Conservation (phyloP, 2,797 vertebrate species). For the Enteromius radiatus region DNA sequence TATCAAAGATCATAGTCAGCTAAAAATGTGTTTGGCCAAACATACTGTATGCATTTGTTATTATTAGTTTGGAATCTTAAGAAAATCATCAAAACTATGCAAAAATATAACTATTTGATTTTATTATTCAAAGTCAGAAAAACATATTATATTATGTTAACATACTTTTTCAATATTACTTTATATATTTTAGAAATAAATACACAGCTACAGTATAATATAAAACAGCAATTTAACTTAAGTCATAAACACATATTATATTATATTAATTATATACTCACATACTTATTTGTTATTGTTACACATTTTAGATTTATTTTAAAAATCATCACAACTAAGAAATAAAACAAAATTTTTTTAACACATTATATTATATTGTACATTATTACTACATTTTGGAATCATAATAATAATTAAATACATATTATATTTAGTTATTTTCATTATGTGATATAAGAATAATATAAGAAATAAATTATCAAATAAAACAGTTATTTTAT, state of each 20-base stretch:
- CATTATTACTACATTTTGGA: neutral
- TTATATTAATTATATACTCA: neutral
- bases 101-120: neutral
- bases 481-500: neutral
- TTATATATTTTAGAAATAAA: neutral
- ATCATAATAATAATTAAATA: neutral
- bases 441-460: neutral
- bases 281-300: neutral
- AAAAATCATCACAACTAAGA: neutral
- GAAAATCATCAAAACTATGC: neutral
- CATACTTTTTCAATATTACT: neutral
- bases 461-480: neutral
- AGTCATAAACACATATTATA: neutral
- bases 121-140: too few relatives aligned
- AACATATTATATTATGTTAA: neutral
- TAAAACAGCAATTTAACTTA: neutral
- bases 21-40: neutral
- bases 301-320: neutral
- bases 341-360: too few relatives aligned
- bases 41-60: neutral
- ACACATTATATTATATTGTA: neutral
- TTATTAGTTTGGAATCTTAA: neutral
- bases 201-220: neutral
- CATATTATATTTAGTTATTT: neutral
- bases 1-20: neutral